Conservation (phyloP, 2,888 invertebrate species). For the Caenorhabditis parvicauda region DNA sequence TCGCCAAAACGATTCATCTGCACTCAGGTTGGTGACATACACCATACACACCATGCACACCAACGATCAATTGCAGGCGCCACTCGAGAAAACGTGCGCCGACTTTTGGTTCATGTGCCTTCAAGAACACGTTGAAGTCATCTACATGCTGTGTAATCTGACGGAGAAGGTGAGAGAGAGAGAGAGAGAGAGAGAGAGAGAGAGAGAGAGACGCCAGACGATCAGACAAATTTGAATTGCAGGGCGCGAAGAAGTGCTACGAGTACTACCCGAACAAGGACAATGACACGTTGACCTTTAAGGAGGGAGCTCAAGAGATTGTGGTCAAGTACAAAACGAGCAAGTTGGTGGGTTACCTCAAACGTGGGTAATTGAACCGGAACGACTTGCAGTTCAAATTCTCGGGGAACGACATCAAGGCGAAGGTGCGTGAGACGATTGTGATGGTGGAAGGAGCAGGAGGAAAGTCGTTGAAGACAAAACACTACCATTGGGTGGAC, state of each 20-base stretch:
- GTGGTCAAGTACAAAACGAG: slow-evolving; percentile 13
- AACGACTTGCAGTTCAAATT: slow-evolving; percentile 12
- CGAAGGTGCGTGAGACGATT: slow-evolving; percentile 18
- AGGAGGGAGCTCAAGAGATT: slow-evolving; percentile 16
- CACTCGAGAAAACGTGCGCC: slow-evolving; percentile 34
- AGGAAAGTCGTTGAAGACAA: slow-evolving; percentile 8
- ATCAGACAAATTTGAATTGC: not conserved
- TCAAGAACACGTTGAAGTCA: slow-evolving; percentile 30
- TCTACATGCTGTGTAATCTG: slow-evolving; percentile 39
- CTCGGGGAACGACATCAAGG: slow-evolving; percentile 7
- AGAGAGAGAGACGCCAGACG: too few relatives aligned
- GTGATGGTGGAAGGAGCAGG: slow-evolving; percentile 9
- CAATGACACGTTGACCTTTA: slow-evolving; percentile 14
- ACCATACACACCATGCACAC: not conserved
- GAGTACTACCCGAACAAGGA: slow-evolving; percentile 29
- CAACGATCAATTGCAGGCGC: slow-evolving; percentile 13
- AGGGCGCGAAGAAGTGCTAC: slow-evolving; percentile 25
- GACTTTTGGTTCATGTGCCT: slow-evolving; percentile 40
- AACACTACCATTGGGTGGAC: slow-evolving; percentile 39
- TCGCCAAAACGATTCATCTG: slow-evolving; percentile 37
- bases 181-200: not conserved
- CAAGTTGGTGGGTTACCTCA: too few relatives aligned
- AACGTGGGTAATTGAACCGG: too few relatives aligned
- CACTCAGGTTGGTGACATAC: slow-evolving; percentile 18
- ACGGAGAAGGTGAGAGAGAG: too few relatives aligned